These are phyloP conservation scores for Artibeus jamaicensis DNA, from an alignment of 2,797 vertebrate species.

Conservation along the genomic window DNA sequence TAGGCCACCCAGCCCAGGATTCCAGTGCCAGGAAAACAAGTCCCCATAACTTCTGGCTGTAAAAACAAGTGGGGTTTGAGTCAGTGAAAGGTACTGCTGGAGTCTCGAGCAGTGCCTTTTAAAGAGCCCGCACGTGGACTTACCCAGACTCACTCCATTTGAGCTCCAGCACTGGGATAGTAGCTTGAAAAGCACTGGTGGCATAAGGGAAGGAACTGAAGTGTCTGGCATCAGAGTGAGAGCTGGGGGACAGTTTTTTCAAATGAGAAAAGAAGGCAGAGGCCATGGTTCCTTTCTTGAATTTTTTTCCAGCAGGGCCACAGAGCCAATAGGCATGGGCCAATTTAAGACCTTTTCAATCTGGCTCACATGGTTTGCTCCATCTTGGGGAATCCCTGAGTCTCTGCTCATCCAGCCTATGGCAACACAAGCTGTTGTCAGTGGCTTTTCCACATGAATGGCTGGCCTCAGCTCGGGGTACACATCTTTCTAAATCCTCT, in stretches of 20 bases:
- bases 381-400: neutral
- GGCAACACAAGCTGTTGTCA: neutral
- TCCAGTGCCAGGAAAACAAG: neutral
- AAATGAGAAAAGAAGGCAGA: no score
- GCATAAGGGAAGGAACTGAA: neutral
- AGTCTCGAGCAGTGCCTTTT: neutral
- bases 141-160: neutral
- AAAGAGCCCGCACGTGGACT: neutral
- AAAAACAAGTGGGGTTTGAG: neutral
- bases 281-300: no score
- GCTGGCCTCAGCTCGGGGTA: neutral
- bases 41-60: neutral
- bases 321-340: no score
- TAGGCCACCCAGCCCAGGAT: neutral
- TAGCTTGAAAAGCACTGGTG: neutral
- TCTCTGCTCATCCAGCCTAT: neutral
- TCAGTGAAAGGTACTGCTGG: neutral
- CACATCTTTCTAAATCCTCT: neutral
- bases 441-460: neutral
- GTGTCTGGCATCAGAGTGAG: neutral
- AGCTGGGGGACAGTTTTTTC: neutral
- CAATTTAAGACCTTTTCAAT: neutral
- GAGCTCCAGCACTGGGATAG: neutral
- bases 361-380: neutral
- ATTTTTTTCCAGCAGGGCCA: no score